phyloP scores from a whole-genome alignment of 2,888 invertebrate species.

The Apodemia zela region DNA sequence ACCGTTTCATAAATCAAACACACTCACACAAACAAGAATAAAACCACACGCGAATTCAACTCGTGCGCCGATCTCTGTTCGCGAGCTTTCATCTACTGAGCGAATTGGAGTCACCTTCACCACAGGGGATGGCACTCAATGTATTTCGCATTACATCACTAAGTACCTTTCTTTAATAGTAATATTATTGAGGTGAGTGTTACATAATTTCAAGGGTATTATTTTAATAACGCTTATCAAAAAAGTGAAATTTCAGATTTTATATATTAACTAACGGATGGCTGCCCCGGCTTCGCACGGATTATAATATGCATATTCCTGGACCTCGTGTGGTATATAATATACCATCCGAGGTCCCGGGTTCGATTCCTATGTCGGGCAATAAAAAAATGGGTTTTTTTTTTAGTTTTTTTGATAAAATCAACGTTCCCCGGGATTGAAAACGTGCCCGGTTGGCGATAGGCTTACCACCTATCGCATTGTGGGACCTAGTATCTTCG shows the following conservation, averaged over 20 bases:
- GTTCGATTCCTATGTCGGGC: too few species aligned
- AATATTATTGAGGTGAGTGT: background rate
- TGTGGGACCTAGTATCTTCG: too few species aligned
- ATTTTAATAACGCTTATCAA: background rate
- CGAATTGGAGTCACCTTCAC: background rate
- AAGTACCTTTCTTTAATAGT: conserved; percentile 2
- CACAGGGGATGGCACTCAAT: conserved; percentile 1
- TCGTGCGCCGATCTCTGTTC: background rate
- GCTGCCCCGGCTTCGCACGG: too few species aligned
- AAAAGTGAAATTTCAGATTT: background rate
- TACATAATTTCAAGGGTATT: background rate
- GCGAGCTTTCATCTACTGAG: conserved; percentile 11
- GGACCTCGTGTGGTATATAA: too few species aligned
- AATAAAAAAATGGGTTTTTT: too few species aligned
- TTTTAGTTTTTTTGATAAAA: too few species aligned
- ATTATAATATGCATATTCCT: too few species aligned
- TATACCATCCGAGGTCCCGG: too few species aligned
- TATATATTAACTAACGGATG: too few species aligned
- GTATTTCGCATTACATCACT: background rate
- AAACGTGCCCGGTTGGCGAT: too few species aligned
- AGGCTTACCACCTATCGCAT: too few species aligned
- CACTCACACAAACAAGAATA: background rate
- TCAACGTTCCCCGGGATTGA: too few species aligned
- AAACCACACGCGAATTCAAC: conserved; percentile 1
- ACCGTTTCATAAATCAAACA: conserved; percentile 11